These are phyloP conservation scores for Crenichthys baileyi DNA, from an alignment of 2,797 vertebrate genomes.

Conservation along the genomic window DNA sequence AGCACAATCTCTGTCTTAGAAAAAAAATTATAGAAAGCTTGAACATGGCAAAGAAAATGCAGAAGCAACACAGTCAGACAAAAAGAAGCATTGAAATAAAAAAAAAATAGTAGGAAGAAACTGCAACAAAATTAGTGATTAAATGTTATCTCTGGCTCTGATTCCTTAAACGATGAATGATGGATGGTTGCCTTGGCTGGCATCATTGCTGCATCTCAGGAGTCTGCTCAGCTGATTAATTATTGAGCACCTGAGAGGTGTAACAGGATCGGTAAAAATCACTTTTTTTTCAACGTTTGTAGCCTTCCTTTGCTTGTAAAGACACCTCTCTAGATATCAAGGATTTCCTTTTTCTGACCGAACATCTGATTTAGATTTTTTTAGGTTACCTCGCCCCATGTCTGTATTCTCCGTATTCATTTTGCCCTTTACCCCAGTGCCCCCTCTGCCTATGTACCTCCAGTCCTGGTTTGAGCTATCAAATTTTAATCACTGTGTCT, in stretches of 20 bases:
- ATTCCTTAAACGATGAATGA: slow-evolving; percentile 66
- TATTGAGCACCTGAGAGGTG: slow-evolving; percentile 61
- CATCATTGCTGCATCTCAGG: slow-evolving; percentile 53
- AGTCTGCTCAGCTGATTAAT: slow-evolving; percentile 63
- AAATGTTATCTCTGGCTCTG: slow-evolving; percentile 49
- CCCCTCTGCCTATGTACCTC: slow-evolving; percentile 39
- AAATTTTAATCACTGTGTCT: slow-evolving; percentile 71
- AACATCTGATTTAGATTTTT: neutral
- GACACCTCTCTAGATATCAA: neutral
- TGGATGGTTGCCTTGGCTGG: slow-evolving; percentile 61
- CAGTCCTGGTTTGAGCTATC: slow-evolving; percentile 50
- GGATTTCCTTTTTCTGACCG: slow-evolving; percentile 8
- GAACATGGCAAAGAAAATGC: slow-evolving; percentile 14
- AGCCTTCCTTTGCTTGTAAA: slow-evolving; percentile 11
- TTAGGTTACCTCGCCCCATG: neutral
- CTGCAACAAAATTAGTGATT: slow-evolving; percentile 56
- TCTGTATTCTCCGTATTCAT: slow-evolving; percentile 12
- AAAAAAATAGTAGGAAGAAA: slow-evolving; percentile 9
- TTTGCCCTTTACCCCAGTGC: slow-evolving; percentile 25
- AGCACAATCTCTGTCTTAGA: slow-evolving; percentile 12
- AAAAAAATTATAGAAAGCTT: slow-evolving; percentile 15
- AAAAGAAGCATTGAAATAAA: slow-evolving; percentile 19
- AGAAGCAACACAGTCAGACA: slow-evolving; percentile 24
- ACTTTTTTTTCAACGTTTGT: slow-evolving; percentile 31
- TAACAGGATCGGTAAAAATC: slow-evolving; percentile 47